Evolutionary conservation across 2,797 vertebrate genomes (phyloP).

Genomic region (Streptopelia turtur): DNA sequence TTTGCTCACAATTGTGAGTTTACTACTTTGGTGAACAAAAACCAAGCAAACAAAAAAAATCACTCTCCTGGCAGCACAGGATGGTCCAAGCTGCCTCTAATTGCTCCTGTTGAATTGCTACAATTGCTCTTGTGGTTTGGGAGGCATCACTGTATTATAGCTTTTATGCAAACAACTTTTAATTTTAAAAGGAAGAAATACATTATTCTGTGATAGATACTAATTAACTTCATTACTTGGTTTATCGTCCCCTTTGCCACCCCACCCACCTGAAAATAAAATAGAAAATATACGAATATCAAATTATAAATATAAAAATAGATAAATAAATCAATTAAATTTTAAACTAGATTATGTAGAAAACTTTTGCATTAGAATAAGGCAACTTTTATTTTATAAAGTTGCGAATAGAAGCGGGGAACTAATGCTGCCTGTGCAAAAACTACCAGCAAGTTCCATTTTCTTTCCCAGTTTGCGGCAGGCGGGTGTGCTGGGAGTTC

Average conservation of each 20-base stretch:
- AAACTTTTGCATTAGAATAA: background rate
- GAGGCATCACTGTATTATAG: background rate
- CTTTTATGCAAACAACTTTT: background rate
- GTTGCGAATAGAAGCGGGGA: background rate
- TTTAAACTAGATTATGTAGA: background rate
- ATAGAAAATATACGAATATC: background rate
- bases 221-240: background rate
- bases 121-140: background rate
- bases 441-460: fast-evolving
- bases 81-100: background rate
- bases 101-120: background rate
- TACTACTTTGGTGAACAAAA: background rate
- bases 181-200: background rate
- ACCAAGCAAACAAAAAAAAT: background rate
- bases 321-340: background rate
- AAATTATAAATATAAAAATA: background rate
- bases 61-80: background rate
- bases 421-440: too few species aligned
- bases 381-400: background rate
- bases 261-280: background rate
- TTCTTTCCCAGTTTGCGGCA: fast-evolving
- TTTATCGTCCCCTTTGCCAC: background rate
- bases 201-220: background rate
- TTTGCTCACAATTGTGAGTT: background rate
- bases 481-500: background rate